Base-by-base conservation (phyloP, 2,113 vertebrate species). In the Eublepharis macularius region DNA sequence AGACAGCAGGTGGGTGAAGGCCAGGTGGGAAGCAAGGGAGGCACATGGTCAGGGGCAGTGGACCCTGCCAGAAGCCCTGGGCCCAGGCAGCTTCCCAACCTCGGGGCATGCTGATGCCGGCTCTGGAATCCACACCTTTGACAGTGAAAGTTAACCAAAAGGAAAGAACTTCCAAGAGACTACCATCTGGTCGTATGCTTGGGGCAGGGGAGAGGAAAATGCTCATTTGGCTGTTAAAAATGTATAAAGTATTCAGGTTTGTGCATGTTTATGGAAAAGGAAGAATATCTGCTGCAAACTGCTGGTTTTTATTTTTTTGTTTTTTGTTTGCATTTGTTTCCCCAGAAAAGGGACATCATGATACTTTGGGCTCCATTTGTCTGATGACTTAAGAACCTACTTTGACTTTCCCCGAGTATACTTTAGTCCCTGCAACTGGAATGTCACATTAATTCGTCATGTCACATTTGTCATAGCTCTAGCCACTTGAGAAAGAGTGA, bases 401-500 rank as follows among this genome's bases (percentile, higher is more conserved):
- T 65, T 74, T 80, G 43, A 60, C 43, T 73, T 14, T 80, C 54
- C 19, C n/a, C 26, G 43, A 74, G 54, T 47, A 45, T 34, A 54
- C 32, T 21, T 75, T 34, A 8, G 7, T 63, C 54, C 70, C 70
- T 39, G 69, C 69, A 41, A 65, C 19, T 41, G 69, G 77, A 75
- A 75, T 51, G 70, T 51, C 17, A 63, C n/a, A 54, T 49, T 39
- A 54, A 80, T 75, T 80, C 80, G 54, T 80, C 51, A 73, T 74
- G 81, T 83, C 70, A 32, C 70, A 63, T 75, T 83, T 83, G 81
- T 83, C 81, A 73, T 16, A 74, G 54, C 11, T n/a, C 72, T 73
- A 80, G n/a, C 74, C 69, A 65, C 69, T 74, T 45, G 77, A 86
- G 69, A 29, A 54, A 49, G 65, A 86, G 24, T 32, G 41, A 73